Base-by-base conservation (phyloP, 2,797 vertebrate species). In the Muscicapa striata region DNA sequence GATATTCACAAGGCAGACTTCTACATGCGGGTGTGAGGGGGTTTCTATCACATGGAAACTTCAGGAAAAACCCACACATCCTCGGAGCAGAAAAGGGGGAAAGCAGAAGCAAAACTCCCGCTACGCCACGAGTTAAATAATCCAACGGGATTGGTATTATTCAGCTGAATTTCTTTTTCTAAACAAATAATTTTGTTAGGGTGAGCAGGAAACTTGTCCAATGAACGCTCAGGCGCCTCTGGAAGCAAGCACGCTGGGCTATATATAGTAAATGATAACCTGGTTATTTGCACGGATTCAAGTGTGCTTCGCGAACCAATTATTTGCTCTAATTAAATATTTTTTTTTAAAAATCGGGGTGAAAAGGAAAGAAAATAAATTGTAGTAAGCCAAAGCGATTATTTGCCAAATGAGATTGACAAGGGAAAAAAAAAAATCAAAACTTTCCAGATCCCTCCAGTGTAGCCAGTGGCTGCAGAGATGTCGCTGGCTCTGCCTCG, bases 261-360 rank as follows among this genome's bases (percentile, higher is more conserved):
- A 92, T 69, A 97, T 90, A 59, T 96, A 96, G 96, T 30, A 87
- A 86, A 76, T 59, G 93, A 95, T 97, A 97, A 95, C 95, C 91
- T 90, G 91, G 76, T 79, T 94, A 93, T 92, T 96, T 68, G 70
- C 87, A 68, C 54, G 27, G 74, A 94, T 91, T 84, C 81, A 41
- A 93, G 76, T 14, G 72, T 43, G 70, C 55, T 92, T 93, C 48
- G 90, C 89, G n/a, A 95, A 89, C 49, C 72, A 80, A 93, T 96
- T 94, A 89, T 96, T 96, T 93, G 27, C 62, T 77, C 48, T 62
- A 92, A 95, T 86, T 84, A 10, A 79, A 76, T n/a, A 22, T 36
- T 36, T 36, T 36, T 36, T 36, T 36, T 36, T 9, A 63, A 67
- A 43, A n/a, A 7, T 2, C 8, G 3, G 4, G 10, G 14, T 5